Percentiles rank a stretch among this genome's conserved stretches.
Evolutionary conservation across 2,113 vertebrate species (phyloP).

Genomic region (Melanostigma gelatinosum): DNA sequence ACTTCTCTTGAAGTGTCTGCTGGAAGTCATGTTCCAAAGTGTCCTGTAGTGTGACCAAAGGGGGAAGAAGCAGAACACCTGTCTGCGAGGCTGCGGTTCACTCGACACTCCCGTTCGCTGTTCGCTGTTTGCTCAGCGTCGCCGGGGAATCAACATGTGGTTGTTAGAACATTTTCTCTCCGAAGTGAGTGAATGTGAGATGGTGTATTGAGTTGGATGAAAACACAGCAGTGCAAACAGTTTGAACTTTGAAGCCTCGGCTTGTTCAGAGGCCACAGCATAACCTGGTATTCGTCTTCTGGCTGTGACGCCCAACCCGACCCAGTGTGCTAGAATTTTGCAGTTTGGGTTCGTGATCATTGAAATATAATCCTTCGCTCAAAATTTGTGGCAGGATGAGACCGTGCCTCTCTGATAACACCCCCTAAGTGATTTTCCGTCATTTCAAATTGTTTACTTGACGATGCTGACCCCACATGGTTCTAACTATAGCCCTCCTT

Average conservation of each 20-base stretch:
- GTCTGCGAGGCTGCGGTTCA: conserved; percentile 43
- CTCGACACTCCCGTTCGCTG: conserved; percentile 33
- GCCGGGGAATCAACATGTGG: conserved; percentile 44
- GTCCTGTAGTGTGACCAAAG: conserved; percentile 40
- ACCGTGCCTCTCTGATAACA: conserved; percentile 6
- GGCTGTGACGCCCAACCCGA: conserved; percentile 18
- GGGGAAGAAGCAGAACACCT: conserved; percentile 43
- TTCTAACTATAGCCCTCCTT: conserved; percentile 7
- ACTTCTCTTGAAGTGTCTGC: conserved; percentile 41
- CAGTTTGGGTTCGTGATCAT: conserved; percentile 31
- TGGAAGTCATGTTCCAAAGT: conserved; percentile 35
- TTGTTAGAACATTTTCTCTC: conserved; percentile 61
- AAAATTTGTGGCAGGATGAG: conserved; percentile 40
- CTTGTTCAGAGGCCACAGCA: conserved; percentile 30
- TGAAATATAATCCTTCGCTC: conserved; percentile 41
- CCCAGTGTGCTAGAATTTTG: conserved; percentile 25
- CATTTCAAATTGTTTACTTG: conserved; percentile 20
- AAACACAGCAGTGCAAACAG: conserved; percentile 35
- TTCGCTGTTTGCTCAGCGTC: conserved; percentile 33
- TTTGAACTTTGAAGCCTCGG: conserved; percentile 54
- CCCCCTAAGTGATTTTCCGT: conserved; percentile 59
- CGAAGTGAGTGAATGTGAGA: conserved; percentile 54
- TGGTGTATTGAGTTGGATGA: conserved; percentile 30
- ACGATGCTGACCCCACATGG: not conserved
- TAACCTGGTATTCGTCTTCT: conserved; percentile 50